Conservation (phyloP, 2,888 invertebrate genomes). For the Galeruca laticollis region DNA sequence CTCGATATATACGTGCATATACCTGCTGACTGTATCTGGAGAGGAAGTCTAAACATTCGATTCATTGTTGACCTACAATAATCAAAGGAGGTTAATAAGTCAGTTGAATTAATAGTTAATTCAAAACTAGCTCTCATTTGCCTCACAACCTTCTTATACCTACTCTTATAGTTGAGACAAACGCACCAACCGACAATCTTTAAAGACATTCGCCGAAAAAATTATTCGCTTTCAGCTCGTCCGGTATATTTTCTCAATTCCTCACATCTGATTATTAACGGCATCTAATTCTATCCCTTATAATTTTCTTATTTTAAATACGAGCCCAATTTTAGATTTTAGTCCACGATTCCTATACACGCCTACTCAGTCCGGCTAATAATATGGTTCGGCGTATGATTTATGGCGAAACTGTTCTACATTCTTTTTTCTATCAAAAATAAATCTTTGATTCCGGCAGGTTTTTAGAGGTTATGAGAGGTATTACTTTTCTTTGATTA, state of each 20-base stretch:
- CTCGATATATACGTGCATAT: no score
- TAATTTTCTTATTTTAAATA: constrained; percentile 54
- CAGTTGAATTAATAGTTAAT: no score
- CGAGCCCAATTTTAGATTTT: constrained; percentile 51
- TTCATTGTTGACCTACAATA: no score
- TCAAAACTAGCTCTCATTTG: neutral
- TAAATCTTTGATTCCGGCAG: constrained; percentile 43
- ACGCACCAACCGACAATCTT: neutral
- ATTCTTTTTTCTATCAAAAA: constrained; percentile 45
- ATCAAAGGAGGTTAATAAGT: no score
- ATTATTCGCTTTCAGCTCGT: constrained; percentile 8
- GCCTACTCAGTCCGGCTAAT: constrained; percentile 49
- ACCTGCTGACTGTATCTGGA: no score
- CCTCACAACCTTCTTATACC: neutral
- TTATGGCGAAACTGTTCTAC: constrained; percentile 50
- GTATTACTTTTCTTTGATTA: constrained; percentile 40
- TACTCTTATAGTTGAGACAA: neutral
- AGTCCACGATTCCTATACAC: constrained; percentile 48
- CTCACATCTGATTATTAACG: constrained; percentile 47
- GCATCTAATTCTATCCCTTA: constrained; percentile 49
- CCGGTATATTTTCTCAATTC: constrained; percentile 32
- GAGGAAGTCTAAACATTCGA: no score
- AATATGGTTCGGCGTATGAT: constrained; percentile 51
- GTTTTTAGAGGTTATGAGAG: constrained; percentile 40
- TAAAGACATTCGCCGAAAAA: constrained; percentile 16